Percentiles rank a stretch among this genome's conserved stretches.
These are phyloP conservation scores for Arothron firmamentum DNA, from an alignment of 2,113 vertebrate genomes.

Conservation along the genomic window DNA sequence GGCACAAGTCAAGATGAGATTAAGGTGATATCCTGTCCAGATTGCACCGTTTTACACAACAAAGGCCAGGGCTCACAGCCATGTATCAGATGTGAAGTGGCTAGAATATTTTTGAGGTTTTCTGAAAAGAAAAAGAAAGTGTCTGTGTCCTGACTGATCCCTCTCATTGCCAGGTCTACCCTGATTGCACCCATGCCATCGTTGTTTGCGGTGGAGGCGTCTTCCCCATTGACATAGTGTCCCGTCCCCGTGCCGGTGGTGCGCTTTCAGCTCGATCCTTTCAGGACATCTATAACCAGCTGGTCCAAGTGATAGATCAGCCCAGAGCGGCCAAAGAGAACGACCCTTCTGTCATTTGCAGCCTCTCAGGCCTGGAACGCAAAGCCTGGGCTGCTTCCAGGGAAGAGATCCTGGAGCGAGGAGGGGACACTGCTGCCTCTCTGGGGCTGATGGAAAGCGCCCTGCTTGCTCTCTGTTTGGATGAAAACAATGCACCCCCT, in stretches of 20 bases:
- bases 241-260: conserved; percentile 37
- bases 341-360: conserved; percentile 61
- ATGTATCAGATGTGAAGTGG: too few species aligned
- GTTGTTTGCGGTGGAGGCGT: conserved; percentile 66
- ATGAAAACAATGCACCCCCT: conserved; percentile 61
- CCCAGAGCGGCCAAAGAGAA: conserved; percentile 41
- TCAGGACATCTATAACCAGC: conserved; percentile 68
- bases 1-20: conserved; percentile 68
- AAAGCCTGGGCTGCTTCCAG: conserved; percentile 66
- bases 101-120: too few species aligned
- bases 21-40: conserved; percentile 54
- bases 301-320: conserved; percentile 55
- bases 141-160: not conserved
- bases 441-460: conserved; percentile 76
- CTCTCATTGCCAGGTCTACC: conserved; percentile 65
- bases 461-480: conserved; percentile 68
- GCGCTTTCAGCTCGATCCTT: conserved; percentile 57
- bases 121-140: too few species aligned
- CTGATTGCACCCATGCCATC: conserved; percentile 73
- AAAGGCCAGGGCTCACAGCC: too few species aligned
- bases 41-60: too few species aligned
- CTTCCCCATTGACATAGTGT: conserved; percentile 72
- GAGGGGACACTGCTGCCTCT: conserved; percentile 55
- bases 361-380: conserved; percentile 68
- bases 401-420: conserved; percentile 58